Conservation (phyloP, 2,888 invertebrate genomes). For the Drosophila anceps region DNA sequence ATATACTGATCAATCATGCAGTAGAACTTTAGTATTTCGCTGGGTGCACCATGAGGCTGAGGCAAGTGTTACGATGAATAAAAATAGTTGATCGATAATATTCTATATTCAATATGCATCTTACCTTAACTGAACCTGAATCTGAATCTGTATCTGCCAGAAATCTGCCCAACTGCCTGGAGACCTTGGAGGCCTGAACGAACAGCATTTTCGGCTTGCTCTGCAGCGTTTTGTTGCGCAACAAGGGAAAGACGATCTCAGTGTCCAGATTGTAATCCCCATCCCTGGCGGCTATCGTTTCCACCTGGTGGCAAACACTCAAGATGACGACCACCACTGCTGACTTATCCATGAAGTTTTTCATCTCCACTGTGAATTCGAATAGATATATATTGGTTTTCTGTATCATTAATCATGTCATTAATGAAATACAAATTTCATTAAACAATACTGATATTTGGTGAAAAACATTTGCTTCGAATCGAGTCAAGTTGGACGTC, state of each 20-base stretch:
- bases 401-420: too few relatives aligned
- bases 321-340: conserved; percentile 82
- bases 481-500: too few relatives aligned
- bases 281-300: conserved; percentile 81
- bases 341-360: conserved; percentile 77
- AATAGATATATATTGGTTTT: background rate
- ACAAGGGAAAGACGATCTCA: conserved; percentile 81
- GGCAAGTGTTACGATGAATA: background rate
- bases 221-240: conserved; percentile 78
- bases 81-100: background rate
- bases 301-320: conserved; percentile 83
- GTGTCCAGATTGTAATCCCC: conserved; percentile 82
- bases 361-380: conserved; percentile 71
- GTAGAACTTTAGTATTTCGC: background rate
- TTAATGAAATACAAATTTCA: too few relatives aligned
- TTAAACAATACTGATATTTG: too few relatives aligned
- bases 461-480: too few relatives aligned
- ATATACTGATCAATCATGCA: background rate
- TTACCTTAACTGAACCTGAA: too few relatives aligned
- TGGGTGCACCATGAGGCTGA: background rate
- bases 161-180: conserved; percentile 69
- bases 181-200: conserved; percentile 84
- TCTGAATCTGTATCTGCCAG: conserved; percentile 69
- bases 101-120: too few relatives aligned
- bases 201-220: conserved; percentile 84